Percentiles rank a stretch among this genome's conserved stretches.
Evolutionary conservation across 2,888 invertebrate species (phyloP).

Genomic region (Poecilus cupreus): DNA sequence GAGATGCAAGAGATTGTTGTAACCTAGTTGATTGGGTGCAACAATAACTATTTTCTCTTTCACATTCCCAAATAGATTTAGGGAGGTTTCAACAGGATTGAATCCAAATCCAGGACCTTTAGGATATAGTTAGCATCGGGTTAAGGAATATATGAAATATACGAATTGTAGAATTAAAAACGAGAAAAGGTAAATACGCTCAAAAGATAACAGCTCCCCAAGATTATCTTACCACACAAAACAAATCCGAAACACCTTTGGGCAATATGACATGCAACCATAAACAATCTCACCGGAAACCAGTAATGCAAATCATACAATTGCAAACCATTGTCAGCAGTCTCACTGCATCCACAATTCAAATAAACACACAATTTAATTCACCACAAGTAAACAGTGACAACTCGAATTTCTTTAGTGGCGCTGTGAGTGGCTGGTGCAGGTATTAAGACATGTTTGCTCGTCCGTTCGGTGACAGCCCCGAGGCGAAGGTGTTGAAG

Average conservation of each 20-base stretch:
- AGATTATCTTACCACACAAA: background rate
- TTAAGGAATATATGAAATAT: no score
- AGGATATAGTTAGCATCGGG: no score
- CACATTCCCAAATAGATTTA: no score
- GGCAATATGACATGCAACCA: slow-evolving; percentile 1
- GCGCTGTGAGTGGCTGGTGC: background rate
- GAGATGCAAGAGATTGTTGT: no score
- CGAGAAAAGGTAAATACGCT: background rate
- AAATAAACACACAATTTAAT: slow-evolving; percentile 28
- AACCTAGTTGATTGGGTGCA: no score
- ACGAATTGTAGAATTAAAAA: no score
- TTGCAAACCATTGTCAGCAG: background rate
- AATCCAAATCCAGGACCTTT: no score
- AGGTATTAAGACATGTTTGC: background rate
- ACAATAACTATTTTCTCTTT: no score
- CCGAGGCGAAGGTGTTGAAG: slow-evolving; percentile 33
- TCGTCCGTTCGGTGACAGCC: background rate
- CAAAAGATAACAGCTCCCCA: background rate
- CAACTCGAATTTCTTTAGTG: background rate
- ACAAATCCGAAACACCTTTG: background rate
- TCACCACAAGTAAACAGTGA: background rate
- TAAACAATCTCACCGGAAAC: background rate
- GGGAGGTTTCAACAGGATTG: no score
- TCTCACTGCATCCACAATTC: background rate
- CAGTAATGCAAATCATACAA: background rate